Evolutionary conservation across 2,113 vertebrate species (phyloP).

Genomic region (Neolamprologus brichardi): DNA sequence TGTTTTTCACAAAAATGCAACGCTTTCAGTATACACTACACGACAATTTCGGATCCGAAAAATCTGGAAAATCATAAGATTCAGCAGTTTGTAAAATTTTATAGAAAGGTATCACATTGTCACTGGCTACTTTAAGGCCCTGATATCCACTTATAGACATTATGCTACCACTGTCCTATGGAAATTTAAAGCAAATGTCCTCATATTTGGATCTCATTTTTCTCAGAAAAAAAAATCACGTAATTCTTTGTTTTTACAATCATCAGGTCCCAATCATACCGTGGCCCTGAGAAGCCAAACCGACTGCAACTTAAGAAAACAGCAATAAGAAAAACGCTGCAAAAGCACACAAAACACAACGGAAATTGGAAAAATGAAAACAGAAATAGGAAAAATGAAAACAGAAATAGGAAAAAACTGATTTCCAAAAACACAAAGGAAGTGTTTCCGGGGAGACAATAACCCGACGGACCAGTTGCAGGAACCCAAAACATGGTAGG

Average conservation of each 20-base stretch:
- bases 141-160: neutral
- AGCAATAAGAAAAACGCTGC: neutral
- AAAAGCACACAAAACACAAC: rapidly evolving
- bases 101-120: neutral
- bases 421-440: neutral
- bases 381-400: neutral
- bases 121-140: neutral
- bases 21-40: neutral
- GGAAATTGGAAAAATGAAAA: neutral
- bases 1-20: neutral
- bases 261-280: neutral
- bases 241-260: neutral
- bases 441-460: neutral
- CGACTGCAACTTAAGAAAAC: neutral
- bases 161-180: neutral
- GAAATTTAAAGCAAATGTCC: neutral
- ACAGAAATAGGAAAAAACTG: neutral
- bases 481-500: neutral
- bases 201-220: neutral
- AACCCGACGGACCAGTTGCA: neutral
- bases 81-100: neutral
- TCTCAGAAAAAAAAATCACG: neutral
- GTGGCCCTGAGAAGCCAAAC: neutral
- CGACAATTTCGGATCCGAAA: rapidly evolving
- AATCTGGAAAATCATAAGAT: neutral